Percentiles rank a stretch among this genome's conserved stretches.
Evolutionary conservation across 2,797 vertebrate genomes (phyloP).

Genomic region (Helarctos malayanus): DNA sequence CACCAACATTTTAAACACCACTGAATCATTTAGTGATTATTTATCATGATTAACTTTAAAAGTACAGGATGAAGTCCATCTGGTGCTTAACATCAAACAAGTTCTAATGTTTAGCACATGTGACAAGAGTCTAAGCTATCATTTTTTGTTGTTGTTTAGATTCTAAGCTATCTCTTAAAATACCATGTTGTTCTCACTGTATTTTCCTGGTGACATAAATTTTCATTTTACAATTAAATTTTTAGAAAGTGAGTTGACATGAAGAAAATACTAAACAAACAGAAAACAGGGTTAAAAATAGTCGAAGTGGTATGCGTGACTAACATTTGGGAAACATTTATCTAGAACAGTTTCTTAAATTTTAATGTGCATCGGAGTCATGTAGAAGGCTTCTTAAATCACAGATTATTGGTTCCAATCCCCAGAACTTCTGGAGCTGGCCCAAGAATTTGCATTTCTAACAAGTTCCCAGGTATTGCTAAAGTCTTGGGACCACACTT

Average conservation of each 20-base stretch:
- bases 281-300: conserved; percentile 3
- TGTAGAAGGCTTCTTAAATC: conserved; percentile 1
- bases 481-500: background rate
- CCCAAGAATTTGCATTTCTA: conserved; percentile 32
- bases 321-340: conserved; percentile 38
- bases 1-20: conserved; percentile 41
- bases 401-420: background rate
- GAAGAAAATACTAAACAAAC: conserved; percentile 10
- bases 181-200: background rate
- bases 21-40: conserved; percentile 12
- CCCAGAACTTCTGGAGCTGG: conserved; percentile 20
- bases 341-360: conserved; percentile 60
- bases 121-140: background rate
- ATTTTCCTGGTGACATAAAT: background rate
- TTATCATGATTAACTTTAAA: conserved; percentile 33
- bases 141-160: background rate
- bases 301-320: background rate
- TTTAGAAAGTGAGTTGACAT: conserved; percentile 59
- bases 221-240: conserved; percentile 47
- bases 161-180: background rate
- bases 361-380: background rate
- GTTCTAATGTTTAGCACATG: conserved; percentile 39
- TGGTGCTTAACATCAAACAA: background rate
- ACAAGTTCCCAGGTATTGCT: background rate
- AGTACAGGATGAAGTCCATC: background rate